Conservation (phyloP, 2,113 vertebrate genomes). For the Prunella fulvescens region DNA sequence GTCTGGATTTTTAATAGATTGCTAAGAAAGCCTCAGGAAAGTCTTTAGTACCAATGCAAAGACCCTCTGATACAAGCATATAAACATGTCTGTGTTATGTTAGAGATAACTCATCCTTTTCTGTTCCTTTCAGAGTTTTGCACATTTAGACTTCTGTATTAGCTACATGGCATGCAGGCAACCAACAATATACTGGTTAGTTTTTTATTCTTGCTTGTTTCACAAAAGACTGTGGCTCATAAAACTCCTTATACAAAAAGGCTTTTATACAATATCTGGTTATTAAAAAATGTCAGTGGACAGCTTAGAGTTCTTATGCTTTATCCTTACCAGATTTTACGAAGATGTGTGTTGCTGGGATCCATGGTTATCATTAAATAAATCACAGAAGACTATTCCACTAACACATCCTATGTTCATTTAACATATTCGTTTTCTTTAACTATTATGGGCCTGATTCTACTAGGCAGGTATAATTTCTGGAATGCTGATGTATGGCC, state of each 20-base stretch:
- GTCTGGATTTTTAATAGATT: not conserved
- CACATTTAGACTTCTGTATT: not conserved
- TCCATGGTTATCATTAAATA: not conserved
- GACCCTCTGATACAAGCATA: not conserved
- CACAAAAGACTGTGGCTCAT: not conserved
- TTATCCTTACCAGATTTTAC: slow-evolving; percentile 7
- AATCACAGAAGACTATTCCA: not conserved
- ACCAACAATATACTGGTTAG: not conserved
- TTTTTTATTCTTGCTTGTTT: not conserved
- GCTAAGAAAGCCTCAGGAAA: not conserved
- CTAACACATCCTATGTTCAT: not conserved
- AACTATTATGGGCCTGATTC: not conserved
- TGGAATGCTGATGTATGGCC: not conserved
- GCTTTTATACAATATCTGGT: not conserved
- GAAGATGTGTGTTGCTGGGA: not conserved
- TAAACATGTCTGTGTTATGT: not conserved
- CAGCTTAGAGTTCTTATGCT: not conserved
- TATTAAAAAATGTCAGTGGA: not conserved
- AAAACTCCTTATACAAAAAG: not conserved
- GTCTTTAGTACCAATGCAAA: not conserved
- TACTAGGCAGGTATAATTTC: not conserved
- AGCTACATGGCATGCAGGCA: not conserved
- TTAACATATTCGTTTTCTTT: not conserved
- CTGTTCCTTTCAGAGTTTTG: not conserved
- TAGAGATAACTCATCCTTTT: not conserved